These are phyloP conservation scores for Manacus vitellinus DNA, from an alignment of 2,113 vertebrate genomes.

Conservation along the genomic window DNA sequence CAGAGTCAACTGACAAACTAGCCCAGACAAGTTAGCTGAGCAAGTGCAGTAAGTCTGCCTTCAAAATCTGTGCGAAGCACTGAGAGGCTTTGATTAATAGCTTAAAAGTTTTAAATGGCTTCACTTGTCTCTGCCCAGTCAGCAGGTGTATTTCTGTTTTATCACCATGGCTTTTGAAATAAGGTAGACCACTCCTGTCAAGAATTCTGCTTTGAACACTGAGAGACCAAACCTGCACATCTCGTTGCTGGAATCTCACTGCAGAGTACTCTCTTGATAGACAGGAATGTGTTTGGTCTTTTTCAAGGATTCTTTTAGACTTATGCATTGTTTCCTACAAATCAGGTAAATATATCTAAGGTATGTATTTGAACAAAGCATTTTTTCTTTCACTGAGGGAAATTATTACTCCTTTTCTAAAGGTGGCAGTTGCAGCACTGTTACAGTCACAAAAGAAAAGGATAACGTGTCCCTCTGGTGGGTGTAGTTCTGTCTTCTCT, in stretches of 20 bases:
- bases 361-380: neutral
- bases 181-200: neutral
- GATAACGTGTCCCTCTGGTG: neutral
- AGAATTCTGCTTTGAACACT: neutral
- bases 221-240: neutral
- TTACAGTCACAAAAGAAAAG: neutral
- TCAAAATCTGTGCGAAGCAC: neutral
- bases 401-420: neutral
- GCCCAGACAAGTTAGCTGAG: neutral
- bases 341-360: neutral
- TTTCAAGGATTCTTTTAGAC: neutral
- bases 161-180: neutral
- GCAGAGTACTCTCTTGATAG: neutral
- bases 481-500: neutral
- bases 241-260: neutral
- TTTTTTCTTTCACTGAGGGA: neutral
- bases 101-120: neutral
- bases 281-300: neutral
- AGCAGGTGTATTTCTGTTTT: neutral
- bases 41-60: neutral
- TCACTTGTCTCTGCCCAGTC: neutral
- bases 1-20: neutral
- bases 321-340: neutral
- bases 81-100: neutral
- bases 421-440: neutral